Percentiles rank a stretch among this genome's conserved stretches.
phyloP scores from a whole-genome alignment of 2,888 invertebrate genomes.

The Phalera bucephala region DNA sequence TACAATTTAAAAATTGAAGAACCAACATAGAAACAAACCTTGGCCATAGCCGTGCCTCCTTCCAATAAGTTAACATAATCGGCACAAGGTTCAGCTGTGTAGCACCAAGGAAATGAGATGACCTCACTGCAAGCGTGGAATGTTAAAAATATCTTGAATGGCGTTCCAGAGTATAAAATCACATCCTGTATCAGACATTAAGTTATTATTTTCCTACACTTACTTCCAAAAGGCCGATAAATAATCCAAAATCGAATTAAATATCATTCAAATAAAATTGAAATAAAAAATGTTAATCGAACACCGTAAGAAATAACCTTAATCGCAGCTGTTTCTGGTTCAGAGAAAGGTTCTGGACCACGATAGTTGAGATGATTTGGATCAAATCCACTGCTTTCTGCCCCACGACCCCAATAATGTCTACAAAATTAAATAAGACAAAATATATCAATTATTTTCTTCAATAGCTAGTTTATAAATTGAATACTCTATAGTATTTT shows the following conservation, averaged over 20 bases:
- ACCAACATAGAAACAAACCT: constrained; percentile 52
- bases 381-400: constrained; percentile 44
- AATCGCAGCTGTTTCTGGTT: constrained; percentile 66
- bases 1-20: no score
- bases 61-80: constrained; percentile 71
- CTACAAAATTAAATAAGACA: constrained; percentile 28
- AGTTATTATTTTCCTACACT: no score
- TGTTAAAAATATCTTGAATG: constrained; percentile 69
- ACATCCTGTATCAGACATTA: constrained; percentile 63
- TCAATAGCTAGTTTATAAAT: no score
- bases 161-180: constrained; percentile 65
- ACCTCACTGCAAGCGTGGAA: constrained; percentile 70
- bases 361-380: constrained; percentile 64
- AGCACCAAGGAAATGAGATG: constrained; percentile 73
- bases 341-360: constrained; percentile 64
- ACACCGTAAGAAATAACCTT: constrained; percentile 49
- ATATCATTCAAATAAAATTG: no score
- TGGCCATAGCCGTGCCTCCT: constrained; percentile 69
- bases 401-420: constrained; percentile 50
- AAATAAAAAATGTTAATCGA: constrained; percentile 1
- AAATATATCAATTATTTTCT: neutral
- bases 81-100: constrained; percentile 61
- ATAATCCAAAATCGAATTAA: no score
- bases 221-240: no score
- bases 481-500: no score